phyloP scores from a whole-genome alignment of 2,113 vertebrate genomes.

The Nipponia nippon region DNA sequence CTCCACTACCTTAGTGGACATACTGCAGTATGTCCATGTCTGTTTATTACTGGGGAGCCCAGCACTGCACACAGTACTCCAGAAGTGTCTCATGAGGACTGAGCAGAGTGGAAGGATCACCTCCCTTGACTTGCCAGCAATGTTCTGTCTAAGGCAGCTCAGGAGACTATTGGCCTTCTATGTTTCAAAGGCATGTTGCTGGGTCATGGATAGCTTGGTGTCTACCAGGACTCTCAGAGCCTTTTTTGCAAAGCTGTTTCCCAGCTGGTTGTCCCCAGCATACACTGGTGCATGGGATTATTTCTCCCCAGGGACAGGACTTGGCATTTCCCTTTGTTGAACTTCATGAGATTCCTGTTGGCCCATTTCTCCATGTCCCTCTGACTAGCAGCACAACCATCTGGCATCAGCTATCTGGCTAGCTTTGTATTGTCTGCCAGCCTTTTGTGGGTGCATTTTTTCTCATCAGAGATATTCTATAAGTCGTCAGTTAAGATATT shows the following conservation, averaged over 20 bases:
- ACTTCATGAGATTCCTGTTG: background rate
- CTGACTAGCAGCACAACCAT: background rate
- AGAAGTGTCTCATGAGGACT: background rate
- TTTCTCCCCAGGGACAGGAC: background rate
- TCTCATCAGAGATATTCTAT: background rate
- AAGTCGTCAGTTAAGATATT: background rate
- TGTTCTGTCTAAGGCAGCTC: background rate
- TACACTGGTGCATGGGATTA: background rate
- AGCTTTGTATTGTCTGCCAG: background rate
- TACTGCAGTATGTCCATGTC: background rate
- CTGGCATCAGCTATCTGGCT: background rate
- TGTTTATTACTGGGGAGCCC: background rate
- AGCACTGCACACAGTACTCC: background rate
- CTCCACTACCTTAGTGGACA: background rate
- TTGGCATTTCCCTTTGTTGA: background rate
- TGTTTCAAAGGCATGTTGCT: background rate
- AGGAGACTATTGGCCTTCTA: background rate
- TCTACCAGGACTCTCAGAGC: background rate
- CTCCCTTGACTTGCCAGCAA: background rate
- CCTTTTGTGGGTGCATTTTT: background rate
- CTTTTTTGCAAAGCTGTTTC: background rate
- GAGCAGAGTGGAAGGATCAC: background rate
- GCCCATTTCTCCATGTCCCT: background rate
- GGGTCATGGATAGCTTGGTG: background rate
- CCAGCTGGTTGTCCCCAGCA: background rate